Evolutionary conservation across 2,888 invertebrate species (phyloP), one percentile per base, ranked within the genome.

Genomic region (Eremobia ochroleuca): DNA sequence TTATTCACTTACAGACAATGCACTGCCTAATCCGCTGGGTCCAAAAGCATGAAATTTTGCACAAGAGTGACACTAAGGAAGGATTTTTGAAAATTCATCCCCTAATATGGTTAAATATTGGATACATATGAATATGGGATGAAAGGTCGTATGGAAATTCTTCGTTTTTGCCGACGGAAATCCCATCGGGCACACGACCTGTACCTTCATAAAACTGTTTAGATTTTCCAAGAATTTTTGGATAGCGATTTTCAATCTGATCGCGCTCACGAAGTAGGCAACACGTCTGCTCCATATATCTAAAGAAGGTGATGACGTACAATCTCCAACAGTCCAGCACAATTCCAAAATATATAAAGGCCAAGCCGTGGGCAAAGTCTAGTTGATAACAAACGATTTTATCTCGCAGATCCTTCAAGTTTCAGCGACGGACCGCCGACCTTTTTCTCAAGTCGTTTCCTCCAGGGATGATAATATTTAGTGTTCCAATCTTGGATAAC

Each of bases 391-490:
- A 88, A 88, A 89, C 79, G 85, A 85, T 81, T 76, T 86, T 89
- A 89, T 88, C 89, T 82, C 11, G 21, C 40, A 83, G 81, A 89
- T 81, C 80, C 86, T 78, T 89, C 85, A 86, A 87, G 83, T 78
- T 79, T 76, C 76, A 65, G 68, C 74, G 77, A 71, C 76, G 84
- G 86, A 74, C 78, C 77, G 70, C 55, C 82, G 83, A 88, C 89
- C 89, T 88, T 89, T 89, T 81, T 73, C 77, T 76, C 76, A 75
- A 81, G 77, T 78, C 81, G 81, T 85, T 86, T 85, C 66, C 85
- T 77, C 77, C 58, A 69, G 77, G 79, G 88, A 89, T 89, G 89
- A 88, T 88, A 88, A 88, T 88, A 88, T 88, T 88, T 89, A 89
- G 89, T 86, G 89, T 86, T 85, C 81, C 89, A 89, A 88, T 89